Conservation (phyloP, 2,113 vertebrate genomes). For the Willisornis vidua region DNA sequence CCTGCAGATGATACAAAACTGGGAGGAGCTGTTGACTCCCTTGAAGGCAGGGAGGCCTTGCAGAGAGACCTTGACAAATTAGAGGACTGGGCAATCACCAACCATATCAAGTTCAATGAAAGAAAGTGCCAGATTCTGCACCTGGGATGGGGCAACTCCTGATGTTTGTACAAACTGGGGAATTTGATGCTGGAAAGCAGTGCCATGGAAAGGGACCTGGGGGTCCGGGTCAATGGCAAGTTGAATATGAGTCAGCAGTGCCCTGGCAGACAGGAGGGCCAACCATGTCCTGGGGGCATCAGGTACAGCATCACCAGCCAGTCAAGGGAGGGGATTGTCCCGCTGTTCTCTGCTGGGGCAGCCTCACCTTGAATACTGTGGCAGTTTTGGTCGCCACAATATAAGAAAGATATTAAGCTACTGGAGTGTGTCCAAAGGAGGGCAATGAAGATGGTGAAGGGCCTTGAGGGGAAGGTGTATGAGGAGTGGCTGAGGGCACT, state of each 20-base stretch:
- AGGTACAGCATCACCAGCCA: background rate
- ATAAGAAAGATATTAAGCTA: background rate
- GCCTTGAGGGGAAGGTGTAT: background rate
- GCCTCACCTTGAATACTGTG: background rate
- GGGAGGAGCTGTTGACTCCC: background rate
- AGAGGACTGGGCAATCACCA: background rate
- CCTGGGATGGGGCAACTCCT: background rate
- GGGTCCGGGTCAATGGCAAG: background rate
- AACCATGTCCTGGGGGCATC: background rate
- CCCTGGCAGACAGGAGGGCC: background rate
- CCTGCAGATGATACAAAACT: background rate
- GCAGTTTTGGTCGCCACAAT: background rate
- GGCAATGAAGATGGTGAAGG: background rate
- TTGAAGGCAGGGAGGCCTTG: background rate
- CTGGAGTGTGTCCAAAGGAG: background rate
- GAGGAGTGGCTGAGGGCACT: background rate
- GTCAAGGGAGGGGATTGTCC: background rate
- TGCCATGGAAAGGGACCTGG: background rate
- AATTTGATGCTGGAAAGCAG: background rate
- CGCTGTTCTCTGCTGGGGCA: background rate
- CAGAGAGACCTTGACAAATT: background rate
- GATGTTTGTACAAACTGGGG: background rate
- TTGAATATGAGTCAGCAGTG: background rate
- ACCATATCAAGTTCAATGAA: background rate
- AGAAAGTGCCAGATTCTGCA: background rate